Base-by-base conservation (phyloP, 2,113 vertebrate species). In the Siniperca chuatsi region DNA sequence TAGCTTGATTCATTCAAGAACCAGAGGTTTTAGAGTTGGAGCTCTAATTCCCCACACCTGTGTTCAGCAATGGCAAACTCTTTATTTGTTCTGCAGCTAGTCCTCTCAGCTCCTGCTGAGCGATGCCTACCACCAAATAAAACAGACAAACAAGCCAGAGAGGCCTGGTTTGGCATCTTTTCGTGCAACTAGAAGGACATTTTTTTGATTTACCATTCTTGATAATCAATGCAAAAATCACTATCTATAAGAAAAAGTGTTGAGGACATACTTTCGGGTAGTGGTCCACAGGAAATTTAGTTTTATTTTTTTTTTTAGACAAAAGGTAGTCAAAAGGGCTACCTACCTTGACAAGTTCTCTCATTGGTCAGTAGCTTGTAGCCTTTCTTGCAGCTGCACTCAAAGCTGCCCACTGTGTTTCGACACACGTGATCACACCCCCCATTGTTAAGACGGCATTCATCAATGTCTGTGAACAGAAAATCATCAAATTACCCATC, bases 351-450 rank as follows among this genome's bases (percentile, higher is more conserved):
- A 91, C 98, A 99, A 54, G 96, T 99, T 88, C 98, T 96, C 90
- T 99, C 98, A 4, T 99, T 98, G 94, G 98, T 99, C 92, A 99
- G 96, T 81, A 99, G 96, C 87, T 99, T 99, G 95, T 99, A 99
- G 89, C 98, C 98, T 81, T 99, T 99, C 95, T 96, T 98, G 95
- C 98, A 99, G 96, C 98, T 98, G 96, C 98, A 99, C 86, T 99
- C 98, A 0, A 99, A 99, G 94, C 98, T 99, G 89, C 98, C 98
- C 89, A 99, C 98, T 0, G 98, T 99, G 96, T 99, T 99, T 82
- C 98, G 96, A 93, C 98, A 99, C 91, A 99, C 97, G 79, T 99
- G 98, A 91, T 99, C 98, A 21, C 98, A 99, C 75, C 98, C 98
- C 0, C 98, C 98, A 0, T 99, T 99, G 95, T 97, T 98, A 81